Evolutionary conservation across 2,797 vertebrate genomes (phyloP), one percentile per base, ranked within the genome.

Genomic region (Phoebastria nigripes): DNA sequence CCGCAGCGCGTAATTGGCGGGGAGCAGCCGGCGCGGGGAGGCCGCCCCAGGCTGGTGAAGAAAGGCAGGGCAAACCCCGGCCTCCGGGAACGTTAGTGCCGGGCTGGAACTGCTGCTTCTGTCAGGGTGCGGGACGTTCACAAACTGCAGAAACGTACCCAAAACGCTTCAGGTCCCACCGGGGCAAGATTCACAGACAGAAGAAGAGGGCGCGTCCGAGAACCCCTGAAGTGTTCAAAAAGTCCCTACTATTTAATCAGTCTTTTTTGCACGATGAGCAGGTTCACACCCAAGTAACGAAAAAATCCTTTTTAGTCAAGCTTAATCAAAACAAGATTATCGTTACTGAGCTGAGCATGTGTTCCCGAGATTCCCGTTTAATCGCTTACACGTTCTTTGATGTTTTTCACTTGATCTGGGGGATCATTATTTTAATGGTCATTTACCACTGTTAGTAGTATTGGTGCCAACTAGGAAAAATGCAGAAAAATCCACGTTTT

Each of bases 21-120:
- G 33, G 21, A 15, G 33, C 41, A 7, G 69, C 6, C 20, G 56
- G 63, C 25, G 41, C 39, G 6, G n/a, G 15, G 31, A 2, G 39
- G 15, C 19, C 33, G 17, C 26, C 20, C 7, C 37, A 3, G 35
- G 7, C 31, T 18, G 26, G 15, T 3, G 47, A 10, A 24, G 42
- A 7, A 9, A 2, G 35, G 63, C 17, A 8, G 15, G 22, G 47
- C 61, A 1, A 5, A 6, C 17, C 12, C 1, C 9, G 4, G 28
- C 4, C 33, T 15, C 3, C 24, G 3, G 37, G 8, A 12, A 1
- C 5, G 20, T 1, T 5, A 1, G 12, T 3, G 54, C 25, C n/a
- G 1, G 52, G 0, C 11, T 18, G 71, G 28, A 29, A 2, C 14
- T 4, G 69, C 24, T 4, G 42, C 26, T 1, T 9, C 15, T 5